A percentile compares a stretch with the other conserved stretches of the same genome.
These are phyloP conservation scores for Columbina picui DNA, from an alignment of 2,113 vertebrate genomes.

Conservation along the genomic window DNA sequence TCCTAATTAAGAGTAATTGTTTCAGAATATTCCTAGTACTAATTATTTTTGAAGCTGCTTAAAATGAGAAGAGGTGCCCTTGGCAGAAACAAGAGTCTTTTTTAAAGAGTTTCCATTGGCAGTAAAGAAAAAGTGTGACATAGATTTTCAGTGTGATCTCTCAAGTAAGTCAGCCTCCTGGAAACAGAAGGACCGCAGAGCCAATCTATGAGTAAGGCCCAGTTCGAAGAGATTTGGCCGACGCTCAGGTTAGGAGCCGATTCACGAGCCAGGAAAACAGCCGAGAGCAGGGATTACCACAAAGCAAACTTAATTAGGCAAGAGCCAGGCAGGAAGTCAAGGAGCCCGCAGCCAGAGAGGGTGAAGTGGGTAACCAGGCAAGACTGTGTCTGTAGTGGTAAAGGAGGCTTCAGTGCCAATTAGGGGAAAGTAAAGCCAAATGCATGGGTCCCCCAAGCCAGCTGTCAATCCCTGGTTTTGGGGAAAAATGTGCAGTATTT, in stretches of 20 bases:
- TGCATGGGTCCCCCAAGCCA: not conserved
- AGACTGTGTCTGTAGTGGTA: not conserved
- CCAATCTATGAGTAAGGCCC: not conserved
- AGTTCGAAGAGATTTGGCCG: not conserved
- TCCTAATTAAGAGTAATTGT: not conserved
- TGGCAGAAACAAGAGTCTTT: not conserved
- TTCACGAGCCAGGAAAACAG: not conserved
- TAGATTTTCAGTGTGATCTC: not conserved
- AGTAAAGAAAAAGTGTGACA: not conserved
- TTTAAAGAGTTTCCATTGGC: not conserved
- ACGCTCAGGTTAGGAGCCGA: not conserved
- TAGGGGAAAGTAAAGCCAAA: not conserved
- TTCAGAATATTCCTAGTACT: not conserved
- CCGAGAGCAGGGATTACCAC: slow-evolving; percentile 28
- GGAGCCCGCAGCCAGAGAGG: slow-evolving; percentile 42
- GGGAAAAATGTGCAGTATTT: not conserved
- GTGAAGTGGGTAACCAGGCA: not conserved
- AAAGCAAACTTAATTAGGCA: slow-evolving; percentile 63
- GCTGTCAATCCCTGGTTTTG: not conserved
- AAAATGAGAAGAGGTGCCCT: not conserved
- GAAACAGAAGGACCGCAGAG: not conserved
- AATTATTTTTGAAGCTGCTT: not conserved
- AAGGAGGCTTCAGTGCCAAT: not conserved
- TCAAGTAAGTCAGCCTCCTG: not conserved
- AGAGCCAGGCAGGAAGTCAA: slow-evolving; percentile 62